Evolutionary conservation across 2,113 vertebrate species (phyloP).

Genomic region (Micromys minutus): DNA sequence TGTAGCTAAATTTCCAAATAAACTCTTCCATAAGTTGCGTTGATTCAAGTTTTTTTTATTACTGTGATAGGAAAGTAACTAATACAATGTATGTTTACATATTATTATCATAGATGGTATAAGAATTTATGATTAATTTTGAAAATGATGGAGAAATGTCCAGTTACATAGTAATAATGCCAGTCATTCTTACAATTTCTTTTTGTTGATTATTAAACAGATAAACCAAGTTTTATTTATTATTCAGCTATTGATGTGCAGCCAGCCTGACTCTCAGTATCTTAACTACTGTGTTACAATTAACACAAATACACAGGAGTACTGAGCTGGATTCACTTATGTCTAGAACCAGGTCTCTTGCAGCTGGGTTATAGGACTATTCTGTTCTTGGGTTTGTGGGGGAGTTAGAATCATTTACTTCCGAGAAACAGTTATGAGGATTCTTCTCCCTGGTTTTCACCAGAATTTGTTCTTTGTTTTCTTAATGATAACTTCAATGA

Average conservation of each 20-base stretch:
- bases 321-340: background rate
- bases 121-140: slow-evolving; percentile 6
- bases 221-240: background rate
- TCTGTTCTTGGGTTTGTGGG: background rate
- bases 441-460: too few relatives aligned
- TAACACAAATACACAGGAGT: background rate
- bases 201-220: too few relatives aligned
- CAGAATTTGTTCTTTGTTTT: background rate
- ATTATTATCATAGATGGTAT: background rate
- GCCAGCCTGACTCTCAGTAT: background rate
- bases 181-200: background rate
- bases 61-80: background rate
- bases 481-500: background rate
- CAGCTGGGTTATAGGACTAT: too few relatives aligned
- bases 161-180: background rate
- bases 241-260: background rate
- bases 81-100: background rate
- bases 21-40: background rate
- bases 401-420: too few relatives aligned
- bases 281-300: too few relatives aligned
- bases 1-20: background rate
- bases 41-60: background rate
- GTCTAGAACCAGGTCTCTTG: background rate
- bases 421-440: background rate
- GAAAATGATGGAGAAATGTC: background rate